These are phyloP conservation scores for Odontothrips loti DNA, from an alignment of 2,888 invertebrate genomes.

Conservation along the genomic window DNA sequence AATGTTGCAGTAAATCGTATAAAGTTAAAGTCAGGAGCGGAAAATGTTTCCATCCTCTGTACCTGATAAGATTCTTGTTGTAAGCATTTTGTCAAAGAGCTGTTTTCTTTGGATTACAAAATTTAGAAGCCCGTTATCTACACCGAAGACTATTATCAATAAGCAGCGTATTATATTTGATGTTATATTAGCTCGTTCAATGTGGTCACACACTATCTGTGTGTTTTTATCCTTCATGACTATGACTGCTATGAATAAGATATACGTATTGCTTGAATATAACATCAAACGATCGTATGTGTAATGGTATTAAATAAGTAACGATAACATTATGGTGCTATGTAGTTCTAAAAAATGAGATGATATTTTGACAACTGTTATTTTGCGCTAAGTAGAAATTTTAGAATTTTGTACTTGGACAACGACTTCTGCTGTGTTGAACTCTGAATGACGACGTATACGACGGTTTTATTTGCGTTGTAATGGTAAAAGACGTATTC, in stretches of 20 bases:
- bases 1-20: neutral
- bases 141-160: neutral
- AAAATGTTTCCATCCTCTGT: neutral
- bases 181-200: neutral
- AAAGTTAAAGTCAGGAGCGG: neutral
- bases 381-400: neutral
- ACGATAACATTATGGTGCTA: constrained; percentile 3
- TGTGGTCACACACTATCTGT: neutral
- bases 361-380: neutral
- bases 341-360: neutral
- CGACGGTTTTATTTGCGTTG: neutral
- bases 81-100: neutral
- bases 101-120: neutral
- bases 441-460: neutral
- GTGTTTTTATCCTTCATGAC: neutral
- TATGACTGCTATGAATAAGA: neutral
- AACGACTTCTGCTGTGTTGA: neutral
- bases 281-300: neutral
- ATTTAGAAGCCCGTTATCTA: neutral
- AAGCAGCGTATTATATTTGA: neutral
- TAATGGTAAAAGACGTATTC: neutral
- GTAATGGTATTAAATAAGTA: neutral
- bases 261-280: neutral
- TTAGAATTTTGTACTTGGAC: neutral
- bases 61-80: neutral